Base-by-base conservation (phyloP, 2,113 vertebrate species). In the Daubentonia madagascariensis region DNA sequence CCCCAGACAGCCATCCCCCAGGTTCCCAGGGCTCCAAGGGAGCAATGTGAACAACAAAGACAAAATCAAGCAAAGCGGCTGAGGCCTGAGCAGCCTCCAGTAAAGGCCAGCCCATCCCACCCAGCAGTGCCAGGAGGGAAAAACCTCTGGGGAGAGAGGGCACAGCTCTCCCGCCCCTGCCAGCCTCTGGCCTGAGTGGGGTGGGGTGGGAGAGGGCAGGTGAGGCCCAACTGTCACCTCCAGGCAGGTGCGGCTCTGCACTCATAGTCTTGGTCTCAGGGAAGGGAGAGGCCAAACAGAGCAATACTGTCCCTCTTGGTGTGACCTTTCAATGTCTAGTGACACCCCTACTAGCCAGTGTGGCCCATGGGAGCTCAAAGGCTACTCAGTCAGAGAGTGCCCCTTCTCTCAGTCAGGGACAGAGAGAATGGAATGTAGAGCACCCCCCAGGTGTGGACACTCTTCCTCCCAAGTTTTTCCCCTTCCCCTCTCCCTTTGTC, bases 151-250 rank as follows among this genome's bases (percentile, higher is more conserved):
- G 16, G 6, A 37, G 45, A 37, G 45, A 54, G n/a, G 22, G 28
- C 35, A 2, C 16, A 52, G 73, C 48, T 14, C n/a, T 32, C 37
- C 57, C 9, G 1, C 12, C 5, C 25, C 12, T 37, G 40, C 23
- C 30, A 18, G 23, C 81, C 4, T 1, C 3, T 14, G 12, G 28
- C 54, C 45, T 6, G 37, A 14, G 23, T 43, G 16, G 37, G 10
- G 22, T 0, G 5, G 45, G 2, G 1, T 13, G 40, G 37, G 20
- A n/a, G 18, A 37, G 10, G 18, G 22, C 63, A 22, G 48, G 28
- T 9, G 80, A 8, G 12, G 28, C 25, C 25, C 54, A 57, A 0
- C 0, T 3, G 48, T 40, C 28, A 65, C 25, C 68, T 63, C n/a
- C 65, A 85, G 88, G 13, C 48, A 73, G 50, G 7, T 32, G 6